Percentiles rank a stretch among this genome's conserved stretches.
These are phyloP conservation scores for Drosophila fulvimacula DNA, from an alignment of 2,888 invertebrate genomes.

Conservation along the genomic window DNA sequence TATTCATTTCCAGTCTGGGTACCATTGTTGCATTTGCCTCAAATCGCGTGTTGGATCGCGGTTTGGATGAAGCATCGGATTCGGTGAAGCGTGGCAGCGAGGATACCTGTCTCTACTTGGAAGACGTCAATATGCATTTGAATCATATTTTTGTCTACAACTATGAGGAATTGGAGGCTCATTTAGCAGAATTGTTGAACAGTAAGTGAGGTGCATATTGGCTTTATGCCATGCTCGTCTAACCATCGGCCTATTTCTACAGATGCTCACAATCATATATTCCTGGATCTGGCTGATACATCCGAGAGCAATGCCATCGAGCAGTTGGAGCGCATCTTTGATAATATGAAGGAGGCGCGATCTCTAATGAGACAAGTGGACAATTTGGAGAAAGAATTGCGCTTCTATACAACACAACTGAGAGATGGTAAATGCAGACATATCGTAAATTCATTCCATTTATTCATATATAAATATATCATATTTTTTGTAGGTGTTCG, in stretches of 20 bases:
- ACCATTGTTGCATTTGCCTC: conserved; percentile 95
- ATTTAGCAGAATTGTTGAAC: conserved; percentile 88
- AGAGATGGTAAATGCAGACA: conserved; percentile 87
- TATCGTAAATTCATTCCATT: background rate
- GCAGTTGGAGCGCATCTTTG: conserved; percentile 90
- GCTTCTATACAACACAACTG: conserved; percentile 89
- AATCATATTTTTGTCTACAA: conserved; percentile 89
- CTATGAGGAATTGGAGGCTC: conserved; percentile 89
- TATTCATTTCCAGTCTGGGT: conserved; percentile 89
- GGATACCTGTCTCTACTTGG: conserved; percentile 90
- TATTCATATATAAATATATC: background rate
- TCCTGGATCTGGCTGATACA: conserved; percentile 89
- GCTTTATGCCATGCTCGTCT: background rate
- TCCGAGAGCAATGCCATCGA: conserved; percentile 92
- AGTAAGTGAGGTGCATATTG: conserved; percentile 85
- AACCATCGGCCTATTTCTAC: background rate
- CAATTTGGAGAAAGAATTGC: conserved; percentile 87
- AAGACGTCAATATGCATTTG: conserved; percentile 89
- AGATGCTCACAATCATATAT: conserved; percentile 87
- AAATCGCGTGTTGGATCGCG: conserved; percentile 92
- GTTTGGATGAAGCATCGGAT: conserved; percentile 87
- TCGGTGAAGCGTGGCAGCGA: conserved; percentile 87
- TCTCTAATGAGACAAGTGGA: conserved; percentile 87
- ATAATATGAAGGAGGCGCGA: conserved; percentile 86
- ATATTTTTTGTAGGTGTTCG: conserved; percentile 86